A percentile compares a stretch with the other conserved stretches of the same genome.
Evolutionary conservation across 2,113 vertebrate genomes (phyloP).

Genomic region (Psilopogon haemacephalus): DNA sequence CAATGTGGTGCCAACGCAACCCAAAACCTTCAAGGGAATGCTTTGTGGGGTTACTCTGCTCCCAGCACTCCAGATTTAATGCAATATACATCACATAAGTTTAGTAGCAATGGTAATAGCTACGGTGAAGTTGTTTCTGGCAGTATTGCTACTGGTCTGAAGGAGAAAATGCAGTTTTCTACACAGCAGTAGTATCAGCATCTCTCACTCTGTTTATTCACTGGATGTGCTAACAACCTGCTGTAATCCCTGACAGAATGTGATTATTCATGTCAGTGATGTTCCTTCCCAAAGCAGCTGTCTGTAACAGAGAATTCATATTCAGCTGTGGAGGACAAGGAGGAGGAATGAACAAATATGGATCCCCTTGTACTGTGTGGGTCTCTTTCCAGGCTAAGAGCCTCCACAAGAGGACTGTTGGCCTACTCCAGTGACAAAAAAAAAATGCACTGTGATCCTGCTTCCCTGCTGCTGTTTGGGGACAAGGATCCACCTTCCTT

Average conservation of each 20-base stretch:
- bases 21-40: neutral
- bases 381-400: neutral
- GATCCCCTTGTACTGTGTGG: neutral
- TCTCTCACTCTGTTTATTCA: neutral
- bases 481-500: neutral
- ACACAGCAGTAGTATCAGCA: neutral
- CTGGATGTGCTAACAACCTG: neutral
- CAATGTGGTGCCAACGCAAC: neutral
- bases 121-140: neutral
- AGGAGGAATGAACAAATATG: neutral
- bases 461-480: accelerated
- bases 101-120: neutral
- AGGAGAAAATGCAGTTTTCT: neutral
- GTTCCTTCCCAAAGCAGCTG: neutral
- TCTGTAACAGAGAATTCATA: neutral
- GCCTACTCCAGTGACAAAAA: neutral
- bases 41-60: neutral
- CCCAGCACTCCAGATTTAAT: neutral
- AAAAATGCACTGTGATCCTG: neutral
- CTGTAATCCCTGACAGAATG: neutral
- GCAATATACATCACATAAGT: neutral
- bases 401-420: neutral
- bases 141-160: neutral
- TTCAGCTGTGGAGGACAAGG: accelerated
- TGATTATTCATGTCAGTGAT: neutral